phyloP scores from a whole-genome alignment of 2,888 invertebrate species.

The Plebejus anna region DNA sequence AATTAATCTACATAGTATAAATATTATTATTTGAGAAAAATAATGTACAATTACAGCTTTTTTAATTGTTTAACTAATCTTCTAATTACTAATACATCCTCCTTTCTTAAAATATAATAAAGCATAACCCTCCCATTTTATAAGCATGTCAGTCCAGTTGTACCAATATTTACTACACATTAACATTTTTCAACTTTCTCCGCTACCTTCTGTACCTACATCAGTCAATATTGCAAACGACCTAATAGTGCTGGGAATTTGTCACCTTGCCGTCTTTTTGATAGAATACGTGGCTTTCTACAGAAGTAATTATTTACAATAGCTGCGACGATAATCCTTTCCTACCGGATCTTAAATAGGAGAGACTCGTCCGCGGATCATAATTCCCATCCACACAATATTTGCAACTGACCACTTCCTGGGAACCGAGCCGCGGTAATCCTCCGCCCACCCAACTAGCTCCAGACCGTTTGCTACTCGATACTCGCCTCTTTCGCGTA shows the following conservation, averaged over 20 bases:
- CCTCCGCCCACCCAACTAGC: slow-evolving; percentile 25
- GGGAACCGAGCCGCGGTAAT: slow-evolving; percentile 21
- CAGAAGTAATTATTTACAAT: neutral
- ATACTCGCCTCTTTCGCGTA: neutral
- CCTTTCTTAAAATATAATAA: too few relatives aligned
- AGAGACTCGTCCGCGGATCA: neutral
- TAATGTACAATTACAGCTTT: too few relatives aligned
- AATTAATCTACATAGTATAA: too few relatives aligned
- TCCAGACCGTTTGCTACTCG: neutral
- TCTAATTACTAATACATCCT: too few relatives aligned
- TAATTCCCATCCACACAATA: slow-evolving; percentile 6
- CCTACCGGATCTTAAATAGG: slow-evolving; percentile 6
- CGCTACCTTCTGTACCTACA: neutral
- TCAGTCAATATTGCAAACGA: neutral
- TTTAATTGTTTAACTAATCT: too few relatives aligned
- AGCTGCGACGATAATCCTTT: slow-evolving; percentile 1
- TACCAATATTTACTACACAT: too few relatives aligned
- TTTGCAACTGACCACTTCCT: slow-evolving; percentile 24
- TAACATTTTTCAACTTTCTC: neutral
- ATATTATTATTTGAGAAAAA: too few relatives aligned
- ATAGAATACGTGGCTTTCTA: neutral
- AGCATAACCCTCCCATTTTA: too few relatives aligned
- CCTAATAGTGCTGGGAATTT: neutral
- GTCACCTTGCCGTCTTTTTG: neutral
- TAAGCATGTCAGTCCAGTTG: too few relatives aligned